Evolutionary conservation across 2,888 invertebrate genomes (phyloP), one percentile per base, ranked within the genome.

Genomic region (Sarcophaga subvicina): DNA sequence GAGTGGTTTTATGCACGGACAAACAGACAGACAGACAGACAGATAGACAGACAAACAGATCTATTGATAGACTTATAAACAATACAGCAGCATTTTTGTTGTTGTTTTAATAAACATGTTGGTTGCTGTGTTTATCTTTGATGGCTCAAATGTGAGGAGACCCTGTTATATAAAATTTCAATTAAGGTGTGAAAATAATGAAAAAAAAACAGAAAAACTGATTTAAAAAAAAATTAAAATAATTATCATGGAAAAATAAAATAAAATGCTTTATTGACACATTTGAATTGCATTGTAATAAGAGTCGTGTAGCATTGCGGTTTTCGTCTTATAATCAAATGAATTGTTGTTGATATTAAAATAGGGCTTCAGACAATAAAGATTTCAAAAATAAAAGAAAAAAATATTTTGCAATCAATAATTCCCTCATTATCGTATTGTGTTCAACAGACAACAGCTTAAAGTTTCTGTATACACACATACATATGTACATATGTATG

Each of bases 121-220:
- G 62, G 78, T 78, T 78, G 62, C 37, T 6, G 4, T 64, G 59
- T 49, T 79, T 45, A 47, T 73, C 27, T 14, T 73, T 54, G 77
- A 69, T 37, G 27, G 59, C 64, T 78, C 66, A 70, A 73, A 73
- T 71, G 72, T 70, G 25, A 69, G 62, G 63, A 80, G 73, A 49
- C 77, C 63, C 76, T 82, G 27, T 76, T 79, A 77, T 83, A 82
- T 86, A 82, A 82, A 73, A 73, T 76, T 84, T 85, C 85, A 88
- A 86, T 88, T 88, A 80, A 88, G 88, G 88, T 88, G 88, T 88
- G 88, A 88, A 88, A 88, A 88, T 88, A 75, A 81, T 70, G 78
- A 37, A 37, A 82, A 67, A 72, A 76, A 63, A 77, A 37, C 17
- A 82, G 66, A 72, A 76, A 37, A 10, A 37, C 37, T 6, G 37